Base-by-base conservation (phyloP, 2,113 vertebrate species). In the Phyllopteryx taeniolatus region DNA sequence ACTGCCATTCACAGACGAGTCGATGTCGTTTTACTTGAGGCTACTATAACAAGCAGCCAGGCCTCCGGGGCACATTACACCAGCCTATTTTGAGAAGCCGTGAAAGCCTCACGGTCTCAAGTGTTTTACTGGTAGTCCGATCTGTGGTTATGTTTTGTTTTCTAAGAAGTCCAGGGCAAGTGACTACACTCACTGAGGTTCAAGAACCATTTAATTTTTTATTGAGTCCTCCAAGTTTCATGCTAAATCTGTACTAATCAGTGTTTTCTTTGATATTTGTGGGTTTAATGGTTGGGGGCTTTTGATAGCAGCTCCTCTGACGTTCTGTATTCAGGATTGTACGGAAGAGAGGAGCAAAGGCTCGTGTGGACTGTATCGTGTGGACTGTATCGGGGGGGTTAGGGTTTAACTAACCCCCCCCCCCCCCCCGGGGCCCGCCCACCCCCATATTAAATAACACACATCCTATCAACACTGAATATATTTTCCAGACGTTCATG, bases 81-180 rank as follows among this genome's bases (percentile, higher is more conserved):
- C 68, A 61, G 69, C 70, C 84, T 92, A 92, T 92, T 93, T 92
- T 80, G 27, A 79, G 89, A 86, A 79, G 75, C 81, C 75, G 78
- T 54, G 59, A 87, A 83, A 86, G 75, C 80, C 82, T 82, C 86
- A 78, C 35, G 73, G 78, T 81, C 66, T 49, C 43, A 73, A 83
- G 63, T 31, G 61, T 57, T n/a, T 75, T 69, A 83, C 78, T 75
- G 73, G 78, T 70, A 65, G 74, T 73, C 51, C 6, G 63, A 78
- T 51, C 77, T 63, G 67, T 61, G 42, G 61, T 54, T 54, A 59
- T 43, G 75, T 70, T 78, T 81, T 77, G 17, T 54, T 54, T 35
- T 68, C 31, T 66, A 39, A 69, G 83, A 73, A 81, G 73, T 66
- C 76, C 59, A 71, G 57, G 66, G 77, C 89, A 90, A 90, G 89